phyloP scores from a whole-genome alignment of 2,797 vertebrate genomes.

The Hoplostethus atlanticus region DNA sequence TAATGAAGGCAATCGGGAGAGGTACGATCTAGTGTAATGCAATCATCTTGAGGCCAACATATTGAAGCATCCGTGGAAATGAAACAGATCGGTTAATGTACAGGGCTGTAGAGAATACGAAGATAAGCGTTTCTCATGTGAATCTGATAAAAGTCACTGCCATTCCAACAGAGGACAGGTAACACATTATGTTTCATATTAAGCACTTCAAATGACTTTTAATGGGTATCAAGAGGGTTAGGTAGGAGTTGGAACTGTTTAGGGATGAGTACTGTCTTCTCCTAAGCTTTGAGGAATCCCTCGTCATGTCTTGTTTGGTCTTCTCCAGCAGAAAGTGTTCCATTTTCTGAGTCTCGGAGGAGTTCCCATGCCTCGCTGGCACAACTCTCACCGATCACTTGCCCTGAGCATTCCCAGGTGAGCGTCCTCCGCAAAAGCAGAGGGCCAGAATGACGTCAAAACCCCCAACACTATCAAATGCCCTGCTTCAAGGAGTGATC shows the following conservation, averaged over 20 bases:
- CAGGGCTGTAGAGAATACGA: background rate
- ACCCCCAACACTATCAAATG: conserved; percentile 13
- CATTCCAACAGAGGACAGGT: background rate
- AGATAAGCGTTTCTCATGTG: conserved; percentile 4
- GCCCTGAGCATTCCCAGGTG: conserved; percentile 8
- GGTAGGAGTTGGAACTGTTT: background rate
- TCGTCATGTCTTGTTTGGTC: conserved; percentile 15
- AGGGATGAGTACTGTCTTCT: conserved; percentile 13
- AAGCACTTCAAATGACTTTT: background rate
- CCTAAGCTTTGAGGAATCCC: conserved; percentile 13
- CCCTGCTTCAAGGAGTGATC: conserved; percentile 7
- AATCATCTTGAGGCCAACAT: conserved; percentile 15
- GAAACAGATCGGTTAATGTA: conserved; percentile 11
- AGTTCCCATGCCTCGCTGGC: conserved; percentile 16
- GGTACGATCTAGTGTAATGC: conserved; percentile 5
- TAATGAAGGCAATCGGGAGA: conserved; percentile 39
- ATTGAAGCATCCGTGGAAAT: conserved; percentile 24
- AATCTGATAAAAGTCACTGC: conserved; percentile 14
- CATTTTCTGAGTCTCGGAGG: conserved; percentile 10
- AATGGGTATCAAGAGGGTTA: background rate
- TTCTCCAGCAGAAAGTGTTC: conserved; percentile 30
- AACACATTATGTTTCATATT: background rate
- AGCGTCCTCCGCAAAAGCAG: conserved; percentile 9
- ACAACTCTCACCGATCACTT: conserved; percentile 26
- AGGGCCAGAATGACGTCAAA: conserved; percentile 5